phyloP scores from a whole-genome alignment of 2,888 invertebrate genomes.

The Pocota personata region DNA sequence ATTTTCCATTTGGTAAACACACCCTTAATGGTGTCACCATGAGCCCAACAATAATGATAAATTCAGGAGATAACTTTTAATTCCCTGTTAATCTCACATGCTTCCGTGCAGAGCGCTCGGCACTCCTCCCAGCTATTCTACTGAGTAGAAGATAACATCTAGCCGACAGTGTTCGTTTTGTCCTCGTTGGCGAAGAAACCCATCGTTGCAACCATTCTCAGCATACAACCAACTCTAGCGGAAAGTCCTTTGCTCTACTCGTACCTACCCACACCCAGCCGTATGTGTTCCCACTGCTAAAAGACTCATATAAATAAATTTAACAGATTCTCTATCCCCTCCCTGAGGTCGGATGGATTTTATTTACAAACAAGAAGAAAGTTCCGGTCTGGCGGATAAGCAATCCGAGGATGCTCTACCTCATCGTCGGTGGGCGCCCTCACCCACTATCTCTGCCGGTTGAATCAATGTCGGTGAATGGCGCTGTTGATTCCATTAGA shows the following conservation, averaged over 20 bases:
- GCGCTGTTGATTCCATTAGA: constrained; percentile 69
- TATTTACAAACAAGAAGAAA: constrained; percentile 72
- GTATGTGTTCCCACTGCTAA: constrained; percentile 62
- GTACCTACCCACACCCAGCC: not conserved
- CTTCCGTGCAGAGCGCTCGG: constrained; percentile 45
- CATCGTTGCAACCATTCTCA: constrained; percentile 12
- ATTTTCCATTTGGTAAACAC: constrained; percentile 69
- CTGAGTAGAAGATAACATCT: constrained; percentile 54
- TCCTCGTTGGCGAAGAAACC: constrained; percentile 23
- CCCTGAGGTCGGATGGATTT: constrained; percentile 36
- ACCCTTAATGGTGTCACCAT: constrained; percentile 69
- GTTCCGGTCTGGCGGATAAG: constrained; percentile 73
- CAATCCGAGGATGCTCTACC: constrained; percentile 48
- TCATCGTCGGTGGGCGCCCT: not conserved
- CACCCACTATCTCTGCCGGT: not conserved
- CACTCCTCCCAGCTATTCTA: constrained; percentile 24
- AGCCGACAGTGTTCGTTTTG: constrained; percentile 31
- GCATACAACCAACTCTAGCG: constrained; percentile 20
- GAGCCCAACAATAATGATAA: constrained; percentile 70
- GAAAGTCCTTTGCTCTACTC: constrained; percentile 53
- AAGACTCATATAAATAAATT: constrained; percentile 73
- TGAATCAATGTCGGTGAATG: constrained; percentile 57
- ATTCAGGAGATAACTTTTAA: constrained; percentile 72
- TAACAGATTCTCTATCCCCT: constrained; percentile 66
- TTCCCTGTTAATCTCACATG: constrained; percentile 69